phyloP scores from a whole-genome alignment of 2,113 vertebrate genomes.

The Oplegnathus fasciatus region DNA sequence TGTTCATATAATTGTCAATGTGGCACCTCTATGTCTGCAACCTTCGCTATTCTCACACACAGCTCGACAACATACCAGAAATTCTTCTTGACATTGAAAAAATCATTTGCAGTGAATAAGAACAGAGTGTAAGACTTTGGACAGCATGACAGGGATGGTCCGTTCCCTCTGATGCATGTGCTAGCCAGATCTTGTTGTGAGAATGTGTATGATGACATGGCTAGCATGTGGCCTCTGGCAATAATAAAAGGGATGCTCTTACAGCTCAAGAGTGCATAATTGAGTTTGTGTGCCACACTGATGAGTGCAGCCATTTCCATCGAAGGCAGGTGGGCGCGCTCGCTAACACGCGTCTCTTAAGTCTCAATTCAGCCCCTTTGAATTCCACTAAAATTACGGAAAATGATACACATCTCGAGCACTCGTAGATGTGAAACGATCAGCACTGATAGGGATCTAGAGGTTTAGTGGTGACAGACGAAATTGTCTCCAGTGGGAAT shows the following conservation, averaged over 20 bases:
- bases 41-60: conserved; percentile 22
- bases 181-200: conserved; percentile 52
- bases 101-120: conserved; percentile 24
- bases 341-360: conserved; percentile 62
- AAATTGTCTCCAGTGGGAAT: conserved; percentile 77
- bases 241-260: conserved; percentile 75
- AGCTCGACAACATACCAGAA: conserved; percentile 1
- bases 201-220: conserved; percentile 60
- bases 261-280: conserved; percentile 76
- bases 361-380: conserved; percentile 75
- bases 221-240: conserved; percentile 65
- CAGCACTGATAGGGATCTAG: conserved; percentile 78
- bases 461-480: conserved; percentile 76
- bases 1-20: conserved; percentile 44
- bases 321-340: conserved; percentile 72
- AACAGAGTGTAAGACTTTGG: conserved; percentile 28
- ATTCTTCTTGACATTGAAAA: conserved; percentile 24
- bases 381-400: conserved; percentile 77
- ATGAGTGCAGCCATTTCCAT: conserved; percentile 80
- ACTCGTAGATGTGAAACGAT: conserved; percentile 77
- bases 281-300: conserved; percentile 75
- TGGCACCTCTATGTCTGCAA: conserved; percentile 21
- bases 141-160: conserved; percentile 31
- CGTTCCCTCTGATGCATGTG: conserved; percentile 43
- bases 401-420: conserved; percentile 78